Evolutionary conservation across 2,797 vertebrate genomes (phyloP), one percentile per base, ranked within the genome.

Genomic region (Epinephelus malabaricus): DNA sequence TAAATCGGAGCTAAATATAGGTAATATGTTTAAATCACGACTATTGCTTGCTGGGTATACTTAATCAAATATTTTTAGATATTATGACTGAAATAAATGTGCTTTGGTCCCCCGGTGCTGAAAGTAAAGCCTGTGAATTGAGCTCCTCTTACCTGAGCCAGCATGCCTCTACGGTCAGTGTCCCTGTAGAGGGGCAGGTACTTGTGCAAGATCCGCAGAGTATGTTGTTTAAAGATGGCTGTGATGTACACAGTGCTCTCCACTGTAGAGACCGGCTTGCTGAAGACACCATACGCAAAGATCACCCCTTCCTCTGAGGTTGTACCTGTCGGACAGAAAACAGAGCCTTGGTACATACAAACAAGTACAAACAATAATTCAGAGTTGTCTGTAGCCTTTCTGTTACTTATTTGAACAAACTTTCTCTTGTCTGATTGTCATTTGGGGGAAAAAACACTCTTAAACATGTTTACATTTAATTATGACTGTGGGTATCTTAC

Each of bases 141-240:
- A 25, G 1, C 13, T 59, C 18, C 0, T 63, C 83, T 86, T 74
- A 96, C 96, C 93, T 96, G 95, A 65, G 95, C 94, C 1, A 96
- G 85, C 95, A 96, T 95, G 0, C 67, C 68, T 56, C 95, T 83
- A 76, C 62, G 91, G 87, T 96, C 96, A 0, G 78, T 21, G 1
- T 92, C 86, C 23, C 25, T 84, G 88, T 94, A 96, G 69, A 94
- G 73, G 0, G 95, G 94, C 66, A 96, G 78, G 80, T 96, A 96
- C 69, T 93, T 92, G 82, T 89, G 92, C 40, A 96, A 93, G 77
- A 96, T 70, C 60, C 18, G 62, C 49, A 95, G 86, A 3, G 94
- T 50, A 46, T 96, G 94, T 0, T 96, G 96, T 81, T 96, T 95
- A 73, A 96, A 96, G 89, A 96, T 94, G 86, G 93, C 94, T 0